Base-by-base conservation (phyloP, 2,888 invertebrate genomes). In the Acleris literana region DNA sequence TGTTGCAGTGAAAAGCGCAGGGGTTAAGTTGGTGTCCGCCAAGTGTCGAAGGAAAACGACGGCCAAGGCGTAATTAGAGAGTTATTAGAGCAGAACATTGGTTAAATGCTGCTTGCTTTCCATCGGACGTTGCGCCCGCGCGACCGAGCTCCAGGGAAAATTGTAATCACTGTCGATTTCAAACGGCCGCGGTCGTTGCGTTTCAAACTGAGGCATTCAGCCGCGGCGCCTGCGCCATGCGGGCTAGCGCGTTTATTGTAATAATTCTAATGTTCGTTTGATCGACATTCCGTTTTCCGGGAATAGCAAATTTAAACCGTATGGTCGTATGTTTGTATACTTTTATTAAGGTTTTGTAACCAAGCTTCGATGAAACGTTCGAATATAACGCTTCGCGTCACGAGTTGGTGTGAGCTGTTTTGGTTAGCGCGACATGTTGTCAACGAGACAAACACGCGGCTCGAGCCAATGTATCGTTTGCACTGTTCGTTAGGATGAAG, bases 141-240 rank as follows among this genome's bases (percentile, higher is more conserved):
- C 89, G 87, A 86, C 81, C 81, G 81, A 81, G 85, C 86, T 86
- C 85, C 86, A 88, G 90, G 91, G 92, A 90, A 92, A 92, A 90
- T 91, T 86, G 90, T 88, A 91, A 91, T 90, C 91, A 92, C 92
- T 92, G 89, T 92, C 91, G 90, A 90, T 92, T 92, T 92, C 91
- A 85, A 89, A 86, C 80, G 81, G 82, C 84, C 80, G 85, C 83
- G 83, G 84, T 83, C 77, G 76, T 79, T 85, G 84, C 85, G 79
- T 84, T 83, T 79, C 80, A 83, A 81, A 82, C 81, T 78, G 79
- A 81, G 77, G 81, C 83, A 83, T 83, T 82, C 83, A 83, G 74
- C 75, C 70, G 69, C 70, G 69, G 68, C 66, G 72, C 70, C 67
- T 68, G 70, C 69, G 74, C 71, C 71, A 43, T 43, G 39, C 68